Percentiles rank a stretch among this genome's conserved stretches.
Evolutionary conservation across 2,888 invertebrate species (phyloP).

Genomic region (Chymomyza procnemis): DNA sequence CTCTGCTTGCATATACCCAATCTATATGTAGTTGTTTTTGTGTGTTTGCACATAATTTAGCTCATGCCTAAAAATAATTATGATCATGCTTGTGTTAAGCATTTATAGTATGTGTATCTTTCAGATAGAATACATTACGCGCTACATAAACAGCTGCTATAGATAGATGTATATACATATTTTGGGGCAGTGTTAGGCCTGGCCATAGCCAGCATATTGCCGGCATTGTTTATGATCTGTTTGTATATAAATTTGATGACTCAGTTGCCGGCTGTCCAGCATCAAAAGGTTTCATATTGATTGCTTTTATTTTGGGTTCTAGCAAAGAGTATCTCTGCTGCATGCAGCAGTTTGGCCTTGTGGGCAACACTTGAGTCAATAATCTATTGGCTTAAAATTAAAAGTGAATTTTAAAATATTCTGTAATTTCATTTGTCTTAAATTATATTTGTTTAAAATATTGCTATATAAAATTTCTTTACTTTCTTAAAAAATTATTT

Average conservation of each 20-base stretch:
- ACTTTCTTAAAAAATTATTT: too few relatives aligned
- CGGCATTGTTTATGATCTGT: conserved; percentile 19
- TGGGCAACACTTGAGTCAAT: not conserved
- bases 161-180: too few relatives aligned
- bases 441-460: too few relatives aligned
- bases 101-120: conserved; percentile 29
- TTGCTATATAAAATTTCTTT: too few relatives aligned
- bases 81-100: conserved; percentile 30
- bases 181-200: conserved; percentile 6
- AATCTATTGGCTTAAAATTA: too few relatives aligned
- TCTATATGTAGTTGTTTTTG: conserved; percentile 3
- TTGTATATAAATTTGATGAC: conserved; percentile 27
- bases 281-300: conserved; percentile 28
- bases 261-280: conserved; percentile 27
- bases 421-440: too few relatives aligned
- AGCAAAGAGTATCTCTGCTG: not conserved
- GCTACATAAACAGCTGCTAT: conserved; percentile 28
- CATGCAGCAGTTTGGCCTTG: not conserved
- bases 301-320: conserved; percentile 17
- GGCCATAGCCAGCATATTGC: conserved; percentile 3
- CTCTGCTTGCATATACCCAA: not conserved
- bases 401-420: too few relatives aligned
- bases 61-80: conserved; percentile 63
- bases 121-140: conserved; percentile 17
- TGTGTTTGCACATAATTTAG: conserved; percentile 22